Evolutionary conservation across 64 coral and sea anemone species (phyloP).

Genomic region (Montipora capricornis): DNA sequence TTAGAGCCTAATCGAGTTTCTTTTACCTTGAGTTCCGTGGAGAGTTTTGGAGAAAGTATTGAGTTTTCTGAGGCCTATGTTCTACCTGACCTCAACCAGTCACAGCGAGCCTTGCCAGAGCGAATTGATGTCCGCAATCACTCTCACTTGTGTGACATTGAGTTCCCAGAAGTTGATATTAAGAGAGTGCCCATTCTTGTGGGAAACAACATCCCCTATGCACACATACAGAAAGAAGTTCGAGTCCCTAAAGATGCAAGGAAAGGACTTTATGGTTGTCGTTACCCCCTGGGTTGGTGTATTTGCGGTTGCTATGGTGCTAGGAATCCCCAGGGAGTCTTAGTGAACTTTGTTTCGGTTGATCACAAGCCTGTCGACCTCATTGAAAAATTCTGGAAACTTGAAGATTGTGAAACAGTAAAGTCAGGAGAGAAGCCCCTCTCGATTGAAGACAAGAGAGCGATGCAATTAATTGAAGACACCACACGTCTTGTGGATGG

Average conservation of each 20-base stretch:
- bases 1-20: slow-evolving; percentile 50
- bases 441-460: slow-evolving; percentile 62
- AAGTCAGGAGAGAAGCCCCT: slow-evolving; percentile 10
- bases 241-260: slow-evolving; percentile 29
- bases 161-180: slow-evolving; percentile 65
- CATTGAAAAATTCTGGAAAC: slow-evolving; percentile 43
- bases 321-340: neutral
- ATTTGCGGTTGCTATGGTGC: neutral
- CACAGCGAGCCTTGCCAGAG: slow-evolving; percentile 26
- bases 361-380: neutral
- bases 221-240: slow-evolving; percentile 66
- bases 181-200: slow-evolving; percentile 62
- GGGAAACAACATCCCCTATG: slow-evolving; percentile 61
- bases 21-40: slow-evolving; percentile 43
- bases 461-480: slow-evolving; percentile 60
- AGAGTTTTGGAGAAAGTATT: slow-evolving; percentile 41
- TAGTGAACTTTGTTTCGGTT: slow-evolving; percentile 36
- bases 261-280: slow-evolving; percentile 63
- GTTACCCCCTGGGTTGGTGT: slow-evolving; percentile 50
- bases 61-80: slow-evolving; percentile 48
- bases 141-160: slow-evolving; percentile 38
- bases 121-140: slow-evolving; percentile 17
- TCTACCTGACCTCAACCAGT: slow-evolving; percentile 48
- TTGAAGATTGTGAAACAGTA: slow-evolving; percentile 12
- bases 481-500: slow-evolving; percentile 50